phyloP scores from a whole-genome alignment of 2,113 vertebrate species.

The Pluvianellus socialis region DNA sequence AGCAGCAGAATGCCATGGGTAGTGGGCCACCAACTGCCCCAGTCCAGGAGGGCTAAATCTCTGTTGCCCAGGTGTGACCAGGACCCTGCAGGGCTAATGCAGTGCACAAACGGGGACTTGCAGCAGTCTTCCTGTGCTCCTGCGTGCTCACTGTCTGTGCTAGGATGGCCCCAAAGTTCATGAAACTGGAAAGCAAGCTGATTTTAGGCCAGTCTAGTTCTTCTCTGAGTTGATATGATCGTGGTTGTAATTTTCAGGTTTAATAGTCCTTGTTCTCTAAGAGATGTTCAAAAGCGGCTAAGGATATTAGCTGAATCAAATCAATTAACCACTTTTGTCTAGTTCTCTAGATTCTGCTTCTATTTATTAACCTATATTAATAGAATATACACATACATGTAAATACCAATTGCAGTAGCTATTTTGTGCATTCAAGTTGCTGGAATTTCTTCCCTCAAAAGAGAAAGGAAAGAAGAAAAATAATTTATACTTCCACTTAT shows the following conservation, averaged over 20 bases:
- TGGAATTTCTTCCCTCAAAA: background rate
- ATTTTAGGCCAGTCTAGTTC: background rate
- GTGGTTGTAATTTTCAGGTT: background rate
- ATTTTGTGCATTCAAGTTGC: background rate
- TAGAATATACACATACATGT: background rate
- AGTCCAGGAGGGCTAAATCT: background rate
- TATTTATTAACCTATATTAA: background rate
- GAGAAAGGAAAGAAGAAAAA: background rate
- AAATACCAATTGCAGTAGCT: background rate
- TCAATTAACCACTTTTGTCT: background rate
- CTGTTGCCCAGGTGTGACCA: background rate
- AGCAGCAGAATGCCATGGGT: background rate
- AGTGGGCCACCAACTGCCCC: background rate
- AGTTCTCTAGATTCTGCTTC: background rate
- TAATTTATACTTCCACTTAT: background rate
- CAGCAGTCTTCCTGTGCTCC: background rate
- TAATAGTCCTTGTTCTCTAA: background rate
- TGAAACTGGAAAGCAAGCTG: background rate
- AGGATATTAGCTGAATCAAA: background rate
- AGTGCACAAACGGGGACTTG: background rate
- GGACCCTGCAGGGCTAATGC: background rate
- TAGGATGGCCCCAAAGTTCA: background rate
- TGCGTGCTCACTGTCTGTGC: rapidly evolving
- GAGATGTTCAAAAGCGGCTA: background rate
- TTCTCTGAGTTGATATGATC: background rate